These are phyloP conservation scores for Dasyprocta punctata DNA, from an alignment of 2,113 vertebrate species.

Conservation along the genomic window DNA sequence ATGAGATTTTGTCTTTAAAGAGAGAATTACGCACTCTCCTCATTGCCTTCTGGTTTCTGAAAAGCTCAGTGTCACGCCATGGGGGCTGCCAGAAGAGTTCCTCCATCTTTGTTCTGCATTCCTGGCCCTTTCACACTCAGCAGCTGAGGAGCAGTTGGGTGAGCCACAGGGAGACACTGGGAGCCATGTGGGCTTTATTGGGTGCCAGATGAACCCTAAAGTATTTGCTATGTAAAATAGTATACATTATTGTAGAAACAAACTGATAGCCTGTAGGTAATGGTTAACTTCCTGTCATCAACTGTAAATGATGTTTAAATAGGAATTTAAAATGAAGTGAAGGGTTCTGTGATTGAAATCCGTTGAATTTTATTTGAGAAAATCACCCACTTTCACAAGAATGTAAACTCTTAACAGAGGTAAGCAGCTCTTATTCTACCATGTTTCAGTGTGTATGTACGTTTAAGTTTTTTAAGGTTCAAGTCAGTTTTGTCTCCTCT, in stretches of 20 bases:
- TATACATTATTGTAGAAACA: neutral
- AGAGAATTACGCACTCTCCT: neutral
- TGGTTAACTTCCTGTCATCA: neutral
- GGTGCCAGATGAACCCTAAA: neutral
- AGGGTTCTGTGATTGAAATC: constrained; percentile 10
- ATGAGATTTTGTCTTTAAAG: neutral
- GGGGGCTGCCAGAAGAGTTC: neutral
- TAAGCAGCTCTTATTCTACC: neutral
- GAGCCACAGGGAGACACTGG: neutral
- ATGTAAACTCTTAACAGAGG: neutral
- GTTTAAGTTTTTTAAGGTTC: neutral
- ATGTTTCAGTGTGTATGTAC: neutral
- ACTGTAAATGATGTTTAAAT: neutral
- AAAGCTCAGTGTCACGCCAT: neutral
- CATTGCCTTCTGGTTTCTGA: neutral
- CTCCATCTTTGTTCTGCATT: neutral
- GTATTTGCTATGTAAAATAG: neutral
- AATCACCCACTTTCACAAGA: neutral
- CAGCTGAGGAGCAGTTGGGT: neutral
- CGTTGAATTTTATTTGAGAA: constrained; percentile 36
- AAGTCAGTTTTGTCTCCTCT: neutral
- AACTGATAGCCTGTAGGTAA: neutral
- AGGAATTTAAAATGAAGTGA: constrained; percentile 13
- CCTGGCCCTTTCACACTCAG: neutral
- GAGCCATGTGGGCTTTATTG: neutral